Conservation (phyloP, 92 coral and sea anemone species). For the Epizoanthus illoricatus region DNA sequence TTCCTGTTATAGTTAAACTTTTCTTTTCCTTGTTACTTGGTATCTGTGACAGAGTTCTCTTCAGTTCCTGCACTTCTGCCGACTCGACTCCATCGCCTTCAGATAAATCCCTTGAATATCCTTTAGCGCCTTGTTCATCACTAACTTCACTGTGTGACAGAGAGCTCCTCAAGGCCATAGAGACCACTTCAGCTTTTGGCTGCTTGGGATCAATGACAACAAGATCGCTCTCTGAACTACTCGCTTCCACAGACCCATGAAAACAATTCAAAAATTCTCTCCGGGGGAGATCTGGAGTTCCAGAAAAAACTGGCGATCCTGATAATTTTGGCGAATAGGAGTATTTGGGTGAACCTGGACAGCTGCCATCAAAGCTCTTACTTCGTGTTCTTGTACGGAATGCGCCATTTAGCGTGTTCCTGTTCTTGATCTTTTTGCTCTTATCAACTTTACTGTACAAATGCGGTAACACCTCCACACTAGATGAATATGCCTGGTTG, state of each 20-base stretch:
- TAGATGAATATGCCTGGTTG: conserved; percentile 74
- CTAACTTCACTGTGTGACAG: conserved; percentile 14
- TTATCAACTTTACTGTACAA: conserved; percentile 78
- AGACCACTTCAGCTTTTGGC: conserved; percentile 9
- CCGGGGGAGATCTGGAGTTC: conserved; percentile 21
- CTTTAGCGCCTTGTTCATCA: conserved; percentile 18
- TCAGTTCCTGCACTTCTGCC: conserved; percentile 59
- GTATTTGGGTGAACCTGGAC: conserved; percentile 49
- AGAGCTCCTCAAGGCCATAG: conserved; percentile 23
- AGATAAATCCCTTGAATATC: conserved; percentile 16
- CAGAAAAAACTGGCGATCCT: conserved; percentile 33
- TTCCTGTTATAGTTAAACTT: neutral
- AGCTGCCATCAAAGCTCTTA: conserved; percentile 60
- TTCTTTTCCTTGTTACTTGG: conserved; percentile 31
- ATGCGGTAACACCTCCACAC: conserved; percentile 81
- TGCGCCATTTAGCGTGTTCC: conserved; percentile 45
- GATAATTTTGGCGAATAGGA: conserved; percentile 37
- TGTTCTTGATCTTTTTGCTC: conserved; percentile 67
- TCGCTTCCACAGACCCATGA: neutral
- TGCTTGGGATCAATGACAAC: conserved; percentile 25
- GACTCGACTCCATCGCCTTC: conserved; percentile 30
- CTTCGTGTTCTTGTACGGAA: conserved; percentile 50
- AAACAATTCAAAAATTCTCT: neutral
- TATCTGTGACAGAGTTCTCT: conserved; percentile 65
- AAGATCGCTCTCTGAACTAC: conserved; percentile 28